Evolutionary conservation across 30 jellyfish, hydroid and myxozoan species (phyloP).

Genomic region (Euphysa ruthae): DNA sequence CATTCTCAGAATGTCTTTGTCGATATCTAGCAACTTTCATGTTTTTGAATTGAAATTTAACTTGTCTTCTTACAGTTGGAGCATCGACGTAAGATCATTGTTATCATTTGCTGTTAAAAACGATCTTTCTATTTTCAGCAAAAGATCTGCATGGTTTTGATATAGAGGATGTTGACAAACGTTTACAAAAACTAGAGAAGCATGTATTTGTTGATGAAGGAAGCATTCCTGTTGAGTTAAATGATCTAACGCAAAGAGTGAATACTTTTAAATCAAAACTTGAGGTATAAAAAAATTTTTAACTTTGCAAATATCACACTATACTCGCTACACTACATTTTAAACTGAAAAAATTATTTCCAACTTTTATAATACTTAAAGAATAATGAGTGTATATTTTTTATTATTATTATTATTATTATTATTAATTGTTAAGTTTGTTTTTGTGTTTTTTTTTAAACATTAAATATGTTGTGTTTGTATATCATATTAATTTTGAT

Average conservation of each 20-base stretch:
- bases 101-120: neutral
- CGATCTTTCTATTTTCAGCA: neutral
- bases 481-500: too few relatives aligned
- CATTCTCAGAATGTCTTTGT: too few relatives aligned
- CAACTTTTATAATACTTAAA: neutral
- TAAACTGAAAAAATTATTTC: neutral
- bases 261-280: slow-evolving; percentile 68
- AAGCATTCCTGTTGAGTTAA: slow-evolving; percentile 64
- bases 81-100: neutral
- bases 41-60: too few relatives aligned
- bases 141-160: slow-evolving; percentile 98
- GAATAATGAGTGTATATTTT: too few relatives aligned
- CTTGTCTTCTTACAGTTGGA: too few relatives aligned
- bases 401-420: neutral
- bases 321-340: neutral
- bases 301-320: neutral
- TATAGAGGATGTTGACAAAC: slow-evolving; percentile 68
- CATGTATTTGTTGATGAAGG: slow-evolving; percentile 82
- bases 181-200: slow-evolving; percentile 80
- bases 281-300: slow-evolving; percentile 53
- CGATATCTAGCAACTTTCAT: too few relatives aligned
- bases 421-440: neutral
- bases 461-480: too few relatives aligned
- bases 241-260: slow-evolving; percentile 49
- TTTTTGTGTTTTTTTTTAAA: neutral